Evolutionary conservation across 2,113 vertebrate genomes (phyloP).

Genomic region (Narcine bancroftii): DNA sequence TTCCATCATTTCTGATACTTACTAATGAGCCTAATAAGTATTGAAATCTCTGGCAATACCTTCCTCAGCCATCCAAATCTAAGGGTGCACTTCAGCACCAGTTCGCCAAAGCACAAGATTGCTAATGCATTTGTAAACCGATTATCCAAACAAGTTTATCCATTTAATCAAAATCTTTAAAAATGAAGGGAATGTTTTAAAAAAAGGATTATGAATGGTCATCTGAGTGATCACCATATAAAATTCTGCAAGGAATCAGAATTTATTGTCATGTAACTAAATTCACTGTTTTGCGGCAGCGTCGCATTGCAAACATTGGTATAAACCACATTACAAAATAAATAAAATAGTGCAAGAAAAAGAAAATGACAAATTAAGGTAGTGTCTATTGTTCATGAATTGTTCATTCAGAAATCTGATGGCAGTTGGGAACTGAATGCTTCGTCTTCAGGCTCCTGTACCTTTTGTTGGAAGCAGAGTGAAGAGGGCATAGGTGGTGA

Average conservation of each 20-base stretch:
- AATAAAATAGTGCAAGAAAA: too few relatives aligned
- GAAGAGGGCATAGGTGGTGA: too few relatives aligned
- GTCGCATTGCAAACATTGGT: too few relatives aligned
- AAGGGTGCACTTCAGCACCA: neutral
- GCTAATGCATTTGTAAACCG: neutral
- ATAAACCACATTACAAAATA: too few relatives aligned
- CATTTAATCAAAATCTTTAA: neutral
- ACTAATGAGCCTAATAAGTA: neutral
- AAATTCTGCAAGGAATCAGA: neutral
- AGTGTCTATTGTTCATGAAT: too few relatives aligned
- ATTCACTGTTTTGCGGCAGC: too few relatives aligned
- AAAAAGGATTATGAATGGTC: neutral
- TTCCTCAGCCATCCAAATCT: neutral
- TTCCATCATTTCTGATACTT: neutral
- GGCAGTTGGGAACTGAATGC: too few relatives aligned
- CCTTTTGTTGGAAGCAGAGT: too few relatives aligned
- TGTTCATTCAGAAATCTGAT: too few relatives aligned
- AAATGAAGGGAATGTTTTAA: neutral
- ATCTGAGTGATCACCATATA: neutral
- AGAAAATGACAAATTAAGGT: too few relatives aligned
- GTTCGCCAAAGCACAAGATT: neutral
- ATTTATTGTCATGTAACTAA: too few relatives aligned
- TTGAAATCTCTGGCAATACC: neutral
- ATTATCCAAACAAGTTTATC: neutral
- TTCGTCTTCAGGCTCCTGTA: too few relatives aligned